Conservation (phyloP, 2,888 invertebrate genomes). For the Adelphocoris suturalis region DNA sequence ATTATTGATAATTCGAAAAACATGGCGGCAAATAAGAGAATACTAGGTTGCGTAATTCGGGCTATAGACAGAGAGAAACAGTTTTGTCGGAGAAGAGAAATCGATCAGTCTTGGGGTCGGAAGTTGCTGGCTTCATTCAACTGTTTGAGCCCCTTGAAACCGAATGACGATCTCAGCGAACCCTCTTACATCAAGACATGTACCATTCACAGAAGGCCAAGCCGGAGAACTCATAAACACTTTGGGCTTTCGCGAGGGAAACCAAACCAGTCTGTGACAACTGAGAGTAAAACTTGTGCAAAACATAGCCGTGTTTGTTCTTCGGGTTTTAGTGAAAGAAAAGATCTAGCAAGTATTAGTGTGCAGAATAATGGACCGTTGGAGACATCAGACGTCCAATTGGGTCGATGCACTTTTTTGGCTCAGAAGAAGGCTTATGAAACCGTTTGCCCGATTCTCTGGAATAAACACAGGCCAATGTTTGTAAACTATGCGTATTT, state of each 20-base stretch:
- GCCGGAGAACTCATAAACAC: background rate
- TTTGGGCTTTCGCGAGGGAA: background rate
- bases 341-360: background rate
- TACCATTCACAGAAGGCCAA: background rate
- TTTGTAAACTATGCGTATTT: background rate
- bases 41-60: slow-evolving; percentile 54
- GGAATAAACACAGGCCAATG: background rate
- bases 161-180: background rate
- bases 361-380: background rate
- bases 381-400: background rate
- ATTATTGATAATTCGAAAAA: slow-evolving; percentile 55
- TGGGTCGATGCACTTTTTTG: background rate
- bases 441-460: background rate
- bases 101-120: slow-evolving; percentile 46
- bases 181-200: background rate
- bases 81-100: background rate
- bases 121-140: slow-evolving; percentile 60
- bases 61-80: slow-evolving; percentile 61
- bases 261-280: background rate
- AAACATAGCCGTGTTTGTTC: background rate
- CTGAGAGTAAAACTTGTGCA: background rate
- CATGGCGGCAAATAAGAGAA: slow-evolving; percentile 54
- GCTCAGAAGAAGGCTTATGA: background rate
- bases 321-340: background rate
- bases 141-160: slow-evolving; percentile 41